Conservation (phyloP, 2,888 invertebrate genomes). For the Unio delphinus region DNA sequence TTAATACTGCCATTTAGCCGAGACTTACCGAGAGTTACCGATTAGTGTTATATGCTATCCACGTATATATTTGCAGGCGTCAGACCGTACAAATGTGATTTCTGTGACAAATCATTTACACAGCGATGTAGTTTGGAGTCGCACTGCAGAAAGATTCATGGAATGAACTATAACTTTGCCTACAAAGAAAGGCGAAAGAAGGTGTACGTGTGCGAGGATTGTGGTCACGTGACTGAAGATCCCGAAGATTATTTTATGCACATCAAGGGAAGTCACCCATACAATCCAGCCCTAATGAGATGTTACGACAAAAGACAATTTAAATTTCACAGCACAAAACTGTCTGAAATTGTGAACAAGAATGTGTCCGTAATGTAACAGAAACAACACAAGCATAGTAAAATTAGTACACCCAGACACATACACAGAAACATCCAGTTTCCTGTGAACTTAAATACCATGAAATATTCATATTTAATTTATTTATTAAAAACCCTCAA, state of each 20-base stretch:
- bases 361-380: too few relatives aligned
- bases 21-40: background rate
- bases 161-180: constrained; percentile 94
- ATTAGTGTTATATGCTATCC: too few relatives aligned
- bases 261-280: constrained; percentile 79
- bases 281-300: constrained; percentile 91
- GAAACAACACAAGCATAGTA: too few relatives aligned
- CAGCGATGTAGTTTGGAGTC: constrained; percentile 99
- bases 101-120: constrained; percentile 99
- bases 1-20: too few relatives aligned
- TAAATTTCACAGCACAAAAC: constrained; percentile 52
- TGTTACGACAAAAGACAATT: constrained; percentile 98
- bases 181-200: constrained; percentile 99
- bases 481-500: too few relatives aligned
- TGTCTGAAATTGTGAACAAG: too few relatives aligned
- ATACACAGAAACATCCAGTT: too few relatives aligned
- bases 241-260: constrained; percentile 97
- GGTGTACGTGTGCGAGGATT: constrained; percentile 99
- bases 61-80: constrained; percentile 78
- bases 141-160: constrained; percentile 97
- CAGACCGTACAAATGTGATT: constrained; percentile 97
- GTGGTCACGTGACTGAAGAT: constrained; percentile 96
- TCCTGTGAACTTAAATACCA: too few relatives aligned
- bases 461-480: too few relatives aligned
- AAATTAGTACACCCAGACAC: too few relatives aligned